A percentile compares a stretch with the other conserved stretches of the same genome.
Evolutionary conservation across 1,140 invertebrate genomes (phyloP).

Genomic region (Sipha flava): DNA sequence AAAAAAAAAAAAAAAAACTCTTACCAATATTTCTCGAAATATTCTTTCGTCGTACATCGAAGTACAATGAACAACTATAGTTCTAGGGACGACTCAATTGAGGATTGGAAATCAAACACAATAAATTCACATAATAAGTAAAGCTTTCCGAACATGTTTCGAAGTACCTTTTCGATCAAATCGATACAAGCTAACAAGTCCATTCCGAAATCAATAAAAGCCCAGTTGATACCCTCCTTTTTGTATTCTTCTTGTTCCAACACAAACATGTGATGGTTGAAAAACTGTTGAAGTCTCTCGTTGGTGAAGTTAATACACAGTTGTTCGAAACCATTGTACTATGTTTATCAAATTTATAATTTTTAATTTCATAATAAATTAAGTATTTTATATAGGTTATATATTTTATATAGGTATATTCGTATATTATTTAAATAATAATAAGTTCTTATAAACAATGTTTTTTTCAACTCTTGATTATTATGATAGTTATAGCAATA

Average conservation of each 20-base stretch:
- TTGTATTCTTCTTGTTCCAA: slow-evolving; percentile 97
- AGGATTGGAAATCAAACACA: slow-evolving; percentile 20
- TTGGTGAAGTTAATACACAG: slow-evolving; percentile 98
- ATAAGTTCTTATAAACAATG: neutral
- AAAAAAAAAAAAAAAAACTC: neutral
- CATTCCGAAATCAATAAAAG: slow-evolving; percentile 97
- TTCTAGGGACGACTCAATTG: neutral
- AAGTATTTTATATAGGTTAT: too few species aligned
- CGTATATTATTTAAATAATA: too few species aligned
- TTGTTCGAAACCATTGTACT: slow-evolving; percentile 98
- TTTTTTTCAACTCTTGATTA: neutral
- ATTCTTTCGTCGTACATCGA: neutral
- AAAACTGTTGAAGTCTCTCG: slow-evolving; percentile 95
- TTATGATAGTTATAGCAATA: too few species aligned
- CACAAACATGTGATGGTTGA: slow-evolving; percentile 98
- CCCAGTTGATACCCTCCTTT: slow-evolving; percentile 88
- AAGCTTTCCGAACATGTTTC: neutral
- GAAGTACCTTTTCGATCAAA: slow-evolving; percentile 87
- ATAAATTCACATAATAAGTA: neutral
- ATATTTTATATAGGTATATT: too few species aligned
- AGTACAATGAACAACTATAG: neutral
- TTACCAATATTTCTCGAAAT: neutral
- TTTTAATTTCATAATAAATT: slow-evolving; percentile 33
- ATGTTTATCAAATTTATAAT: slow-evolving; percentile 40
- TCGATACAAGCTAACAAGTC: slow-evolving; percentile 94